Conservation (phyloP, 2,113 vertebrate genomes). For the Mus pahari region DNA sequence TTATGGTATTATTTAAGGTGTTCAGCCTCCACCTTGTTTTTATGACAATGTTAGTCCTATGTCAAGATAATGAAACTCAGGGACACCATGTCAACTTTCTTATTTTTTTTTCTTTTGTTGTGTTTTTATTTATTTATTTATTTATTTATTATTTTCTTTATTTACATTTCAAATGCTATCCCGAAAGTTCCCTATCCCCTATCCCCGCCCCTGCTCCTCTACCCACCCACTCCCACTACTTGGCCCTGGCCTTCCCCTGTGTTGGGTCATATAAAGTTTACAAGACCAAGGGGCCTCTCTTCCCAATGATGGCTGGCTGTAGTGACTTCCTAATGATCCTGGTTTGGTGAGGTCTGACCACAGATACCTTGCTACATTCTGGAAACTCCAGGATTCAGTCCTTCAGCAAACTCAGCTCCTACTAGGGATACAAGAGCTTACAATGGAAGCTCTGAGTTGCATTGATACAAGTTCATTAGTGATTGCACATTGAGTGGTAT, state of each 20-base stretch:
- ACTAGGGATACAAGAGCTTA: background rate
- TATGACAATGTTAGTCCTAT: background rate
- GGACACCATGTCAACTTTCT: background rate
- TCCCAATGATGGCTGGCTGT: too few species aligned
- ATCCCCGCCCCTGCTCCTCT: too few species aligned
- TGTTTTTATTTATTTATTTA: too few species aligned
- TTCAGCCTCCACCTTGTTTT: background rate
- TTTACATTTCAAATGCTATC: too few species aligned
- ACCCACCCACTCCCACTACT: too few species aligned
- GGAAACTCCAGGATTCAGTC: slow-evolving; percentile 62
- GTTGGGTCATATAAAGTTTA: too few species aligned
- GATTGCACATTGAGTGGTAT: background rate
- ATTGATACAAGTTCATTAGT: too few species aligned
- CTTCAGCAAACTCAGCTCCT: background rate
- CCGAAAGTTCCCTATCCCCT: too few species aligned
- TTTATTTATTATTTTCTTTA: too few species aligned
- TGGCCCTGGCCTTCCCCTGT: too few species aligned
- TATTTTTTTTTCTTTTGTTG: too few species aligned
- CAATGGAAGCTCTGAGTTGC: background rate
- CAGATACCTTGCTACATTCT: slow-evolving; percentile 25
- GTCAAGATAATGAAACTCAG: slow-evolving; percentile 6
- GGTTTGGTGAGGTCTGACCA: slow-evolving; percentile 37
- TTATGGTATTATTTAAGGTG: background rate
- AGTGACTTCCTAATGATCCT: slow-evolving; percentile 37
- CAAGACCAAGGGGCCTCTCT: too few species aligned